Conservation (phyloP, 1,140 invertebrate species). For the Rhysida immarginata region DNA sequence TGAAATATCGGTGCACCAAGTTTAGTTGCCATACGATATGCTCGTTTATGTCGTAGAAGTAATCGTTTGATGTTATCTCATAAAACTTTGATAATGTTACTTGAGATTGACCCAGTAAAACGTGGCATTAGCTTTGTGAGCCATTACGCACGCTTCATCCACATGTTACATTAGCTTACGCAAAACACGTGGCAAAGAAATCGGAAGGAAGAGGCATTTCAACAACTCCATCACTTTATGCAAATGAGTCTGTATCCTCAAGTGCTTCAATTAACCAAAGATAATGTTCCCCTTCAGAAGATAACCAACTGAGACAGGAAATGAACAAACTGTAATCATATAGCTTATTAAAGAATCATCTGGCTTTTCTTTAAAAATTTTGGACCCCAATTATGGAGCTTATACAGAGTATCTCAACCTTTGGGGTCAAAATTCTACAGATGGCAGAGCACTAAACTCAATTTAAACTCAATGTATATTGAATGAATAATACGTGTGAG, state of each 20-base stretch:
- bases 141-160: slow-evolving; percentile 57
- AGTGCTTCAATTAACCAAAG: slow-evolving; percentile 15
- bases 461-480: too few relatives aligned
- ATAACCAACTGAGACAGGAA: slow-evolving; percentile 39
- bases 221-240: slow-evolving; percentile 59
- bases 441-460: too few relatives aligned
- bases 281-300: slow-evolving; percentile 32
- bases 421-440: too few relatives aligned
- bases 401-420: too few relatives aligned
- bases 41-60: slow-evolving; percentile 84
- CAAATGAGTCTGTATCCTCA: slow-evolving; percentile 41
- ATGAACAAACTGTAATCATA: slow-evolving; percentile 43
- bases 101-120: slow-evolving; percentile 62
- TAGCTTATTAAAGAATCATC: slow-evolving; percentile 43
- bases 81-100: slow-evolving; percentile 73
- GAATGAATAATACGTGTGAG: too few relatives aligned
- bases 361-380: too few relatives aligned
- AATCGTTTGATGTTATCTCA: slow-evolving; percentile 62
- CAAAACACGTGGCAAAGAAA: slow-evolving; percentile 86
- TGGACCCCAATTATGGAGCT: too few relatives aligned
- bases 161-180: slow-evolving; percentile 80
- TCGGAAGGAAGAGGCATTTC: slow-evolving; percentile 37
- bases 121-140: slow-evolving; percentile 46
- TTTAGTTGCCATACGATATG: too few relatives aligned
- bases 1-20: too few relatives aligned